Base-by-base conservation (phyloP, 2,113 vertebrate genomes). In the Damaliscus lunatus region DNA sequence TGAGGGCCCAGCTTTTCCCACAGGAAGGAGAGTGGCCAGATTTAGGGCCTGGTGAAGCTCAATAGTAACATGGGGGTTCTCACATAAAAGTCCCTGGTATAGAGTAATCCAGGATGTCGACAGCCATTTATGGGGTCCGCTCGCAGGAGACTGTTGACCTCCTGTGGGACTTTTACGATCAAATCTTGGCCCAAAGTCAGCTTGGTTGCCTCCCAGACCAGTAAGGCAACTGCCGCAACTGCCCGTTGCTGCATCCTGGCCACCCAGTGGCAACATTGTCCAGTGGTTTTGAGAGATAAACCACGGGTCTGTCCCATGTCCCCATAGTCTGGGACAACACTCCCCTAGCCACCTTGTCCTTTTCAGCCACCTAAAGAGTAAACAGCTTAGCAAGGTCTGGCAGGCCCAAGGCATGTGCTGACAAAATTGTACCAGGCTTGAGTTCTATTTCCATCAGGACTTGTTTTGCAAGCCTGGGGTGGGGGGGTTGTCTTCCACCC, bases 401-500 rank as follows among this genome's bases (percentile, higher is more conserved):
- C 31, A 64, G 60, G 31, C 60, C 14, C 31, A 64, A 64, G 31
- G 29, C 1, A 3, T 1, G 1, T 64, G 31, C 31, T 64, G 60
- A 33, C 60, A 16, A 33, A 64, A 64, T 64, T 64, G 14, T 33
- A 33, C 60, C 0, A 0, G 60, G 29, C 15, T 33, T 64, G 60
- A 64, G 14, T 64, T 33, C 31, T 64, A 16, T 64, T 64, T 33
- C 60, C 60, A 64, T 16, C 15, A 0, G 14, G 60, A 33, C 60
- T 64, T 64, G 15, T 64, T 64, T 33, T 64, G 60, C 60, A 64
- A 64, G 15, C 60, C 14, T 33, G 6, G 31, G 11, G 27, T 9
- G 9, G 55, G 4, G 25, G 7, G 0, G 14, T 16, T 64, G 15
- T 64, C 31, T 33, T 64, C 60, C 0, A 3, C 60, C 60, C 31